phyloP scores from a whole-genome alignment of 2,888 invertebrate species.

The Notodonta ziczac region DNA sequence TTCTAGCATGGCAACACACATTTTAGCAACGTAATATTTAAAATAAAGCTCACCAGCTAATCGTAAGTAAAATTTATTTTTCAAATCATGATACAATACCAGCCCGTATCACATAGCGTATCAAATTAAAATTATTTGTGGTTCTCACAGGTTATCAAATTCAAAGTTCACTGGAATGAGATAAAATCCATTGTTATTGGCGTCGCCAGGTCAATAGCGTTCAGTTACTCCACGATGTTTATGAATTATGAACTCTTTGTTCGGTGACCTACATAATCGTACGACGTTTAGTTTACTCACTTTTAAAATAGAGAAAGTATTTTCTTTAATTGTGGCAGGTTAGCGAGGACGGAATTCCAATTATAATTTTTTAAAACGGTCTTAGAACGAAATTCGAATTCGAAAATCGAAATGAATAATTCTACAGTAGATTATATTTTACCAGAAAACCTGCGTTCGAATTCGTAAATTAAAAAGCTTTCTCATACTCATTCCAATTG shows the following conservation, averaged over 20 bases:
- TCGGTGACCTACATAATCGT: slow-evolving; percentile 55
- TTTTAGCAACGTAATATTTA: not conserved
- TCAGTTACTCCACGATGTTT: slow-evolving; percentile 53
- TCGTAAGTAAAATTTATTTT: slow-evolving; percentile 16
- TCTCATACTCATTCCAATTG: not conserved
- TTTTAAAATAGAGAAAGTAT: slow-evolving; percentile 41
- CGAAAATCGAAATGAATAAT: not conserved
- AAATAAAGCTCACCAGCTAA: not conserved
- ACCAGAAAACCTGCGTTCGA: no score
- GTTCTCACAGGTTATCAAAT: slow-evolving; percentile 78
- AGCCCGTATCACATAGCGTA: slow-evolving; percentile 43
- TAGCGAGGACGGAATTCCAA: slow-evolving; percentile 29
- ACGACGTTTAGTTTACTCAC: slow-evolving; percentile 38
- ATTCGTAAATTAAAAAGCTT: no score
- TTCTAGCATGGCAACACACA: not conserved
- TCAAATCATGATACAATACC: slow-evolving; percentile 39
- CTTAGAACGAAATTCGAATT: not conserved
- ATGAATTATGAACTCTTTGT: slow-evolving; percentile 57
- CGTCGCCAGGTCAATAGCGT: slow-evolving; percentile 55
- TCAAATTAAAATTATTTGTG: slow-evolving; percentile 62
- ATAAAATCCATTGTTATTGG: slow-evolving; percentile 72
- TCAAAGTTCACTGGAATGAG: slow-evolving; percentile 69
- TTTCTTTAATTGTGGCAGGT: slow-evolving; percentile 26
- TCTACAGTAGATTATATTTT: no score
- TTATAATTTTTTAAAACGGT: slow-evolving; percentile 25